Conservation (phyloP, 1,140 invertebrate species). For the Copidosoma floridanum region DNA sequence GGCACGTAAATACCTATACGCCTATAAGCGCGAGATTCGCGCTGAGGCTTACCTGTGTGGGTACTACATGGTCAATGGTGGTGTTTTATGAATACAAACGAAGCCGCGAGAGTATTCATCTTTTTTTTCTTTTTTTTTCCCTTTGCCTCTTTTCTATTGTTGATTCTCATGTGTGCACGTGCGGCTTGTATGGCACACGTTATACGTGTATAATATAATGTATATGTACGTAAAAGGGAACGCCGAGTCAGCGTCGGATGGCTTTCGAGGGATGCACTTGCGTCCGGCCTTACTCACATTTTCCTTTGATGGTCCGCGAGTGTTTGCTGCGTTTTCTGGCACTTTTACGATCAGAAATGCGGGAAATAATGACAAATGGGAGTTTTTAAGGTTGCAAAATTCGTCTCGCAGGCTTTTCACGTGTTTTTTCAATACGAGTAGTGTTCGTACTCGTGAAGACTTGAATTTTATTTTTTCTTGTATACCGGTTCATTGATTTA, state of each 20-base stretch:
- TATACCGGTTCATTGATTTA: not conserved
- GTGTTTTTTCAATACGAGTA: too few species aligned
- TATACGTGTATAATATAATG: too few species aligned
- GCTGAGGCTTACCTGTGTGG: too few species aligned
- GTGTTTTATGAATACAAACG: conserved; percentile 11
- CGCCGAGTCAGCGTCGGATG: conserved; percentile 8
- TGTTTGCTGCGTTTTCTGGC: not conserved
- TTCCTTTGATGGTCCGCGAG: not conserved
- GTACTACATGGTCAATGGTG: conserved; percentile 6
- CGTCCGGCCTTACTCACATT: not conserved
- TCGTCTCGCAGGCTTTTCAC: conserved; percentile 9
- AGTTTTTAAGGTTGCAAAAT: conserved; percentile 17
- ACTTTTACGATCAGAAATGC: conserved; percentile 3
- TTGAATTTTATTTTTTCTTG: too few species aligned
- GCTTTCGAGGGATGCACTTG: not conserved
- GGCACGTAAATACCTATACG: too few species aligned
- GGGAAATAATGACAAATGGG: too few species aligned
- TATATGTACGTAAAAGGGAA: conserved; percentile 3
- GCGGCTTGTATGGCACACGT: too few species aligned
- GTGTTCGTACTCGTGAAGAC: not conserved
- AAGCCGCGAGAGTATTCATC: not conserved
- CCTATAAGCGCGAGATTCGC: conserved; percentile 21
- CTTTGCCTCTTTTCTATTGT: not conserved
- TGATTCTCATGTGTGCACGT: too few species aligned
- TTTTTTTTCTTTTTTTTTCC: not conserved